Conservation (phyloP, 1,140 invertebrate genomes). For the Apocrypta bakeri region DNA sequence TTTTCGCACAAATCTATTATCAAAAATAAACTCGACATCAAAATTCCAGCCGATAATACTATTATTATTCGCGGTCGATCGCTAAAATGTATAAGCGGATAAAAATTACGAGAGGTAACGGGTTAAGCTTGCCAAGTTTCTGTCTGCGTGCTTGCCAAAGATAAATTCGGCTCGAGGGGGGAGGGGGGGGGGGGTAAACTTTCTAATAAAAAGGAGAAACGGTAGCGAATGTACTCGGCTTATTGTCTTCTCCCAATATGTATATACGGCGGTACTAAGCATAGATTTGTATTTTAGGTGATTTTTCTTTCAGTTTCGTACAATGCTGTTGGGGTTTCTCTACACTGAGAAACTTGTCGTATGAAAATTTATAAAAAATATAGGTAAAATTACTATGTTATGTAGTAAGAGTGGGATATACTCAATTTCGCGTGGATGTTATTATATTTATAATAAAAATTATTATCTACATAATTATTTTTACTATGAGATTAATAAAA, state of each 20-base stretch:
- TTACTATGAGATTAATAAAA: too few species aligned
- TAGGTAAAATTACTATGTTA: too few species aligned
- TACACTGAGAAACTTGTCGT: too few species aligned
- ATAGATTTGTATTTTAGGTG: background rate
- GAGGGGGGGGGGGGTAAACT: too few species aligned
- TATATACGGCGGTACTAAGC: background rate
- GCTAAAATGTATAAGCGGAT: slow-evolving; percentile 32
- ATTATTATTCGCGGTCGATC: background rate
- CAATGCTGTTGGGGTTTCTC: background rate
- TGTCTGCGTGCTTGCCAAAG: slow-evolving; percentile 29
- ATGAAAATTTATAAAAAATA: too few species aligned
- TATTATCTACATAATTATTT: too few species aligned
- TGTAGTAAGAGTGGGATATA: too few species aligned
- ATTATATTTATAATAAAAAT: too few species aligned
- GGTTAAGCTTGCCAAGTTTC: slow-evolving; percentile 34
- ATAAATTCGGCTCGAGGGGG: slow-evolving; percentile 26
- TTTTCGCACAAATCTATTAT: background rate
- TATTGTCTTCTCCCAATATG: background rate
- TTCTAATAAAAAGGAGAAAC: background rate
- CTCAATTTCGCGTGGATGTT: too few species aligned
- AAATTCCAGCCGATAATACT: background rate
- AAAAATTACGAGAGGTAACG: slow-evolving; percentile 2
- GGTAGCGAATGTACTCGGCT: background rate
- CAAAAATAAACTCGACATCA: background rate
- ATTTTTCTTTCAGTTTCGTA: background rate